Percentiles rank a stretch among this genome's conserved stretches.
Evolutionary conservation across 2,797 vertebrate genomes (phyloP).

Genomic region (Trachops cirrhosus): DNA sequence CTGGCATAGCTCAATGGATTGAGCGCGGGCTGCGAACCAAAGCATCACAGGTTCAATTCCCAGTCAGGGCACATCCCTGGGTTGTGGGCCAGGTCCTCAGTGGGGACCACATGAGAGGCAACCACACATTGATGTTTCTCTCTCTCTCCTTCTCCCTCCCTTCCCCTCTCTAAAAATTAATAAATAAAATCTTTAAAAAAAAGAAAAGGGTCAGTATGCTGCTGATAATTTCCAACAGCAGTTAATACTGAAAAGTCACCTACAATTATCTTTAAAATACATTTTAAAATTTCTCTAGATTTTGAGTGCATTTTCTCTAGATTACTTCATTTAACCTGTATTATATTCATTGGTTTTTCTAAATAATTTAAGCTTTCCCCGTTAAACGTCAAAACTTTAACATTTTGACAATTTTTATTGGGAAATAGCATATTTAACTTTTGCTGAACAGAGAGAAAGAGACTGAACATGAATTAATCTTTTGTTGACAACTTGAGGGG

Average conservation of each 20-base stretch:
- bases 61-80: no score
- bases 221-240: background rate
- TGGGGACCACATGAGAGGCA: no score
- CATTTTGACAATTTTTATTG: background rate
- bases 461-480: background rate
- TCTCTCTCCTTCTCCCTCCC: no score
- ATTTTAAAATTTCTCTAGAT: background rate
- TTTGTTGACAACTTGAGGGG: background rate
- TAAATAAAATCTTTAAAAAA: no score
- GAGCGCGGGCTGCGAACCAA: no score
- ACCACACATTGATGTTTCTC: no score
- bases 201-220: background rate
- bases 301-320: background rate
- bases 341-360: background rate
- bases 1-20: no score
- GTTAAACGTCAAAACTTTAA: background rate
- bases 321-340: slow-evolving; percentile 6
- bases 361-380: background rate
- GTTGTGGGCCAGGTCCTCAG: no score
- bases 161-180: no score
- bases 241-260: background rate
- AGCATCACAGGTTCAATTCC: no score
- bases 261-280: background rate
- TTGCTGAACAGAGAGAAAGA: background rate
- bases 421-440: background rate